Evolutionary conservation across 2,888 invertebrate species (phyloP).

Genomic region (Tupiocoris notatus): DNA sequence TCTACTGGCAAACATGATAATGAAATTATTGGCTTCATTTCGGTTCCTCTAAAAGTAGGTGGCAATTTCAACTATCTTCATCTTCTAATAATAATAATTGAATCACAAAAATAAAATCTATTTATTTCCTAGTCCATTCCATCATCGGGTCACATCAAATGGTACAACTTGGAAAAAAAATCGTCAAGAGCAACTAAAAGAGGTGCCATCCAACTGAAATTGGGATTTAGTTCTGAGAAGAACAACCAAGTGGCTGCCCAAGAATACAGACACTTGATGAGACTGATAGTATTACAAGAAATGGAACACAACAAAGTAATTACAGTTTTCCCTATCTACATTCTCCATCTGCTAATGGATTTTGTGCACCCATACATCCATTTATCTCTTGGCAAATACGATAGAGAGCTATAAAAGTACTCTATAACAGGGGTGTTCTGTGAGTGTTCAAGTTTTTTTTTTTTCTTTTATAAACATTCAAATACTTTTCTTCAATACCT

Average conservation of each 20-base stretch:
- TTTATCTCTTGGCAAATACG: too few relatives aligned
- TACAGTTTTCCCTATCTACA: too few relatives aligned
- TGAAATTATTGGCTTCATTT: constrained; percentile 88
- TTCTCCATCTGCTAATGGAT: too few relatives aligned
- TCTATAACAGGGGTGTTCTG: too few relatives aligned
- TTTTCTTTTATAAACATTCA: too few relatives aligned
- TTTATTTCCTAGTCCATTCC: constrained; percentile 77
- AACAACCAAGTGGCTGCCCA: constrained; percentile 80
- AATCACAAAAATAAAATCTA: too few relatives aligned
- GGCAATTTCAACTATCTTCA: too few relatives aligned
- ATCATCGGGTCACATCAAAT: constrained; percentile 85
- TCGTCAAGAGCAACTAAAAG: constrained; percentile 75
- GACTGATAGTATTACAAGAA: constrained; percentile 75
- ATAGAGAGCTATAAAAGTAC: too few relatives aligned
- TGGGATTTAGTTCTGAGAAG: constrained; percentile 83
- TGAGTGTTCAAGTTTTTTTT: too few relatives aligned
- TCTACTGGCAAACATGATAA: constrained; percentile 92
- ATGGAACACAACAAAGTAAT: constrained; percentile 73
- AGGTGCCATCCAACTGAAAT: constrained; percentile 80
- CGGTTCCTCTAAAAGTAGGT: constrained; percentile 77
- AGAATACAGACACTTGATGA: constrained; percentile 76
- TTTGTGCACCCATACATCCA: too few relatives aligned
- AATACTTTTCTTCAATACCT: too few relatives aligned
- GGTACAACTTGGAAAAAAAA: constrained; percentile 86
- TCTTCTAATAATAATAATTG: too few relatives aligned